Percentiles rank a stretch among this genome's conserved stretches.
Conservation (phyloP, 2,888 invertebrate species). For the Pyrgus malvae region DNA sequence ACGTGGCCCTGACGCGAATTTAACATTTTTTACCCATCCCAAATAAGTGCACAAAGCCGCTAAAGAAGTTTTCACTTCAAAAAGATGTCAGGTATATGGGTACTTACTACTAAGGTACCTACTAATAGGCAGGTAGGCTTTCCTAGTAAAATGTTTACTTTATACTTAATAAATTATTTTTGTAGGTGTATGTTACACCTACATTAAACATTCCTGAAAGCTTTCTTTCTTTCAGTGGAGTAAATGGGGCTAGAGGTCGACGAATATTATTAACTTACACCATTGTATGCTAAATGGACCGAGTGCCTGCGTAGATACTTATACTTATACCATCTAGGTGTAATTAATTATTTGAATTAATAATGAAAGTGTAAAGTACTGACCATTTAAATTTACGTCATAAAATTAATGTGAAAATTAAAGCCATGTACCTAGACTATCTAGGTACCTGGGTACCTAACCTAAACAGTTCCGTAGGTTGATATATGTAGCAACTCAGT, state of each 20-base stretch:
- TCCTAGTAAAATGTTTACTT: no score
- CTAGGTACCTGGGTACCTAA: background rate
- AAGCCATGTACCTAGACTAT: background rate
- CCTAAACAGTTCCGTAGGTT: no score
- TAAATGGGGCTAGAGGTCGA: constrained; percentile 46
- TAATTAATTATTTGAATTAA: constrained; percentile 34
- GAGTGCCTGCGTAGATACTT: background rate
- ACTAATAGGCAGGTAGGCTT: background rate
- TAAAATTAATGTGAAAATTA: no score
- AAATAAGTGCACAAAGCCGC: no score
- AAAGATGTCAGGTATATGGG: no score
- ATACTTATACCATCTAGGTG: constrained; percentile 20
- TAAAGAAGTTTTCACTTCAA: no score
- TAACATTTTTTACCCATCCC: no score
- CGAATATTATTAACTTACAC: constrained; percentile 37
- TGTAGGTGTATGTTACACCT: no score
- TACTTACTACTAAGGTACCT: background rate
- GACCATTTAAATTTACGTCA: constrained; percentile 15
- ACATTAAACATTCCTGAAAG: constrained; percentile 5
- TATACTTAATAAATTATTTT: no score
- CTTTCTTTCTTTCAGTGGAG: constrained; percentile 41
- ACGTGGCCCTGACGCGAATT: no score
- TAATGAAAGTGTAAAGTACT: constrained; percentile 22
- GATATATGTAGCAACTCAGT: no score
- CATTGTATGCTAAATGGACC: constrained; percentile 41